Conservation (phyloP, 2,888 invertebrate species). For the Tachystola acroxantha region DNA sequence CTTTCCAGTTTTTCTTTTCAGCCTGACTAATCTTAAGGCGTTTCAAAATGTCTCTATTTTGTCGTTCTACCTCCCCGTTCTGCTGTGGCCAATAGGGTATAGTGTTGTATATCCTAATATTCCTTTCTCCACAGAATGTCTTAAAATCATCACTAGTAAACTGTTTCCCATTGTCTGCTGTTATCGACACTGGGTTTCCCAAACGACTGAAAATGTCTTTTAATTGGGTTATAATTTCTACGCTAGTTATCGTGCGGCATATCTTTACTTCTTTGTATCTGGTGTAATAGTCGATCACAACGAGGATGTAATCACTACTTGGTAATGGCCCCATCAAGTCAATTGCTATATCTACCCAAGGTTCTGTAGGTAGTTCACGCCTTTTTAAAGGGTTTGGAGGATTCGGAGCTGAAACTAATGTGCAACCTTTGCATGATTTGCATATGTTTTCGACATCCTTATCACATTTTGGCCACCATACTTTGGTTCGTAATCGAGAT, state of each 20-base stretch:
- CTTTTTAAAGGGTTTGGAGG: background rate
- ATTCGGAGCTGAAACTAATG: too few relatives aligned
- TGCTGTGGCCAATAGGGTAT: too few relatives aligned
- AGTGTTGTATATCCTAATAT: constrained; percentile 6
- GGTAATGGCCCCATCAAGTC: constrained; percentile 12
- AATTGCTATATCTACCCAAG: constrained; percentile 7
- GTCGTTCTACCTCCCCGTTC: constrained; percentile 12
- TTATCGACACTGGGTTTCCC: constrained; percentile 7
- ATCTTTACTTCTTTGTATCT: constrained; percentile 9
- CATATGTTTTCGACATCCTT: too few relatives aligned
- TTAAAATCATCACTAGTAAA: constrained; percentile 9
- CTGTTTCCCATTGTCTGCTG: constrained; percentile 10
- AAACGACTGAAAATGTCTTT: constrained; percentile 1
- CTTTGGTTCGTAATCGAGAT: background rate
- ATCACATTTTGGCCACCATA: too few relatives aligned
- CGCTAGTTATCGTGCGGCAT: constrained; percentile 3
- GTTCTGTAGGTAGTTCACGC: constrained; percentile 7
- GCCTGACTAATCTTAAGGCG: constrained; percentile 5
- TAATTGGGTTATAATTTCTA: constrained; percentile 8
- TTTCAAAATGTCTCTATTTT: constrained; percentile 8
- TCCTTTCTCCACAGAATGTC: constrained; percentile 2
- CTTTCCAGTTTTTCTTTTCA: constrained; percentile 3
- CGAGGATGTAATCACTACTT: constrained; percentile 8
- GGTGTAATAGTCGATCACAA: constrained; percentile 12
- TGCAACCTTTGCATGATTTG: too few relatives aligned